A percentile compares a stretch with the other conserved stretches of the same genome.
Evolutionary conservation across 2,888 invertebrate genomes (phyloP).

Genomic region (Caradrina clavipalpis): DNA sequence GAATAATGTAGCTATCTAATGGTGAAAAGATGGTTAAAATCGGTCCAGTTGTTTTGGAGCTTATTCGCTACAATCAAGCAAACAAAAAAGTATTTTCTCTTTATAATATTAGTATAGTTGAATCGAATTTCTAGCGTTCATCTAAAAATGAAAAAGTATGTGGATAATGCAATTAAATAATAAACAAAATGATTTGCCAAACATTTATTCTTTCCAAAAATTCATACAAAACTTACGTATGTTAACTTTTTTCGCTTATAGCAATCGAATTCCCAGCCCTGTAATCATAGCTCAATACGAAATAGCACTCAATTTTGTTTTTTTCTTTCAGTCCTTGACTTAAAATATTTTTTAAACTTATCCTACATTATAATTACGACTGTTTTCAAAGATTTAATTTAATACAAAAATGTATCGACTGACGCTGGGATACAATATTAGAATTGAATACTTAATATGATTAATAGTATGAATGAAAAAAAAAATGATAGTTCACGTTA

Average conservation of each 20-base stretch:
- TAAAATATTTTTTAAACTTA: slow-evolving; percentile 19
- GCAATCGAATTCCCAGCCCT: slow-evolving; percentile 48
- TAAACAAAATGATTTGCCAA: slow-evolving; percentile 8
- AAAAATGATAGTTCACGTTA: slow-evolving; percentile 3
- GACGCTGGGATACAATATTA: slow-evolving; percentile 3
- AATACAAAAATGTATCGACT: not conserved
- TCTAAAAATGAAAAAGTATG: no score
- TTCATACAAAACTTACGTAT: slow-evolving; percentile 37
- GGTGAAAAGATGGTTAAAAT: no score
- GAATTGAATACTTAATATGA: slow-evolving; percentile 11
- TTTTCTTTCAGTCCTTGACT: slow-evolving; percentile 25
- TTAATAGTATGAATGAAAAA: not conserved
- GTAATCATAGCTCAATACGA: slow-evolving; percentile 50
- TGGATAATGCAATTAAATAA: slow-evolving; percentile 14
- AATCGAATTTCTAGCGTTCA: no score
- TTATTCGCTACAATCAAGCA: no score
- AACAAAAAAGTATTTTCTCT: no score
- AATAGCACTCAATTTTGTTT: slow-evolving; percentile 33
- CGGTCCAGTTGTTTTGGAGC: no score
- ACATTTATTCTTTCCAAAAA: slow-evolving; percentile 50
- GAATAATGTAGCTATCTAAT: no score
- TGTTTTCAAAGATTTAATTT: slow-evolving; percentile 4
- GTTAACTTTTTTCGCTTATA: slow-evolving; percentile 40
- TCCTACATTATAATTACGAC: slow-evolving; percentile 8
- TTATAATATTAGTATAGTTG: no score